Conservation (phyloP, 2,113 vertebrate genomes). For the Taxidea taxus region DNA sequence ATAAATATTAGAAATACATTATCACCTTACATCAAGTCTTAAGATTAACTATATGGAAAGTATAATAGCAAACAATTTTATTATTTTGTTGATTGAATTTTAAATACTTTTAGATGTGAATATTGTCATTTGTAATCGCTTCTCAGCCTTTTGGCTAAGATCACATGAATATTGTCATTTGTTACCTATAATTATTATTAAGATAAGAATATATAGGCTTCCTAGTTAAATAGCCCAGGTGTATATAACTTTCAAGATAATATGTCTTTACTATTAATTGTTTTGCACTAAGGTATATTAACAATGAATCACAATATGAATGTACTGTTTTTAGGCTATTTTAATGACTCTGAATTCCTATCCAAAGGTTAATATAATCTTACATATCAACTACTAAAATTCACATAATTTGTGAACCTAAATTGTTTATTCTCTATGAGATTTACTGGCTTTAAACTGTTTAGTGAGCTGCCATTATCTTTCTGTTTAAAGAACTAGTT, state of each 20-base stretch:
- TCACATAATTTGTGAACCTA: not conserved
- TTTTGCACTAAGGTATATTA: not conserved
- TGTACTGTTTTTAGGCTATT: not conserved
- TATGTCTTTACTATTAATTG: not conserved
- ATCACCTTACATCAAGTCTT: not conserved
- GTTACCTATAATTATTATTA: not conserved
- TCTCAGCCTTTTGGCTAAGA: too few relatives aligned
- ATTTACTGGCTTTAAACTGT: not conserved
- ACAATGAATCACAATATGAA: not conserved
- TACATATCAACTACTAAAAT: not conserved
- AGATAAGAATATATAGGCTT: not conserved
- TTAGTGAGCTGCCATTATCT: not conserved
- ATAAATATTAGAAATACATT: not conserved
- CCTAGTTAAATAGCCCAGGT: not conserved
- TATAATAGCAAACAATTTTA: not conserved
- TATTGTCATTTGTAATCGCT: not conserved
- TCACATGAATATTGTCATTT: not conserved
- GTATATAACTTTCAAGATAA: not conserved
- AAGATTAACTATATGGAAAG: not conserved
- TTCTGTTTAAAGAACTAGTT: not conserved
- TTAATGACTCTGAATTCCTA: constrained; percentile 17
- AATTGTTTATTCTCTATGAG: constrained; percentile 8
- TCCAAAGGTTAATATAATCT: not conserved
- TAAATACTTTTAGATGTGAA: not conserved
- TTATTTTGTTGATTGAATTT: not conserved